Conservation (phyloP, 2,888 invertebrate species). For the Pandemis heparana region DNA sequence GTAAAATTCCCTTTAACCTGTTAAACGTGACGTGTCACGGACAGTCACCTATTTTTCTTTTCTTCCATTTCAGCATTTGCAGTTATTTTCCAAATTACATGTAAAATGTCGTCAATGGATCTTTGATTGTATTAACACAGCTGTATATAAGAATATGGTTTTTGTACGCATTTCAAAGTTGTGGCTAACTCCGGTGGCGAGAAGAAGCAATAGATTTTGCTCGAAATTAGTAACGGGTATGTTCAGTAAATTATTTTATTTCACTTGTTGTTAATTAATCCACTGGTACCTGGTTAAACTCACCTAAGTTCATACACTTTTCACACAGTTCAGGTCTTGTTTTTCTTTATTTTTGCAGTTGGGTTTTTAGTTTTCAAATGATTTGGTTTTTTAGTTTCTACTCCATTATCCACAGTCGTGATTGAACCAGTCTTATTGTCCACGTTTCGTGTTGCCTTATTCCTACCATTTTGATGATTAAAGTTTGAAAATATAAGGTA, state of each 20-base stretch:
- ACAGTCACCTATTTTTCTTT: background rate
- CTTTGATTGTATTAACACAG: background rate
- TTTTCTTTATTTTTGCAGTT: too few relatives aligned
- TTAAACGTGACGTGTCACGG: background rate
- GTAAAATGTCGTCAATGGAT: background rate
- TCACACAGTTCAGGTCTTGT: too few relatives aligned
- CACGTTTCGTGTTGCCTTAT: too few relatives aligned
- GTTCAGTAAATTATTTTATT: background rate
- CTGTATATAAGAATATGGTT: background rate
- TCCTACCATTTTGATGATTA: too few relatives aligned
- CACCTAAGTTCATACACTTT: too few relatives aligned
- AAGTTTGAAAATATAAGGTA: too few relatives aligned
- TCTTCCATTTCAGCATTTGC: background rate
- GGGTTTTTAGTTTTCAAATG: too few relatives aligned
- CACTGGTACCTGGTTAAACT: too few relatives aligned
- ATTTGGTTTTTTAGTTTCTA: too few relatives aligned
- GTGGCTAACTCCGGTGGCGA: background rate
- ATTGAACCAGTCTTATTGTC: too few relatives aligned
- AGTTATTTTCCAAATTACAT: conserved; percentile 1
- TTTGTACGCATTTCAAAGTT: background rate
- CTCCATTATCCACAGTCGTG: too few relatives aligned
- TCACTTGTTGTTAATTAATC: background rate
- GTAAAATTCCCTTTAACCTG: background rate
- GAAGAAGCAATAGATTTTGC: background rate
- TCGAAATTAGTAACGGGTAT: background rate